Percentiles rank a stretch among this genome's conserved stretches.
These are phyloP conservation scores for Oncorhynchus nerka DNA, from an alignment of 2,113 vertebrate species.

Conservation along the genomic window DNA sequence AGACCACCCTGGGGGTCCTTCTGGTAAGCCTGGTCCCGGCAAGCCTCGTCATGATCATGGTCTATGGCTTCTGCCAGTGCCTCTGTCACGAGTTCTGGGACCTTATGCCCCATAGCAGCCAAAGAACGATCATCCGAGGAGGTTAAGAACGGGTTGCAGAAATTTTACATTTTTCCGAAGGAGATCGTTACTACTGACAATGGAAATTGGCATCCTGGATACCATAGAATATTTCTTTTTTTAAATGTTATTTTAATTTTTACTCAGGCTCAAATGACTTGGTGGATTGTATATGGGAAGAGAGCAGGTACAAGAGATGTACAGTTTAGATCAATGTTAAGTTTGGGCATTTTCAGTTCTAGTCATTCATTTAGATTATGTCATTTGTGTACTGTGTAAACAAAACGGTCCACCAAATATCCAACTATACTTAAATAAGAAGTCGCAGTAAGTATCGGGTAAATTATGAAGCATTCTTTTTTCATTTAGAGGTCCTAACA, in stretches of 20 bases:
- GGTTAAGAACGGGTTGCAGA: conserved; percentile 27
- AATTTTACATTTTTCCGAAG: conserved; percentile 5
- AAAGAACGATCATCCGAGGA: not conserved
- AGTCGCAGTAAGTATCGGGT: not conserved
- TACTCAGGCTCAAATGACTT: not conserved
- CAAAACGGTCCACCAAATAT: not conserved
- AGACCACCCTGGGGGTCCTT: conserved; percentile 85
- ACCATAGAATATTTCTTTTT: not conserved
- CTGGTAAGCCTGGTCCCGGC: conserved; percentile 93
- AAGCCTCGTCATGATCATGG: conserved; percentile 88
- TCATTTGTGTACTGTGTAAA: not conserved
- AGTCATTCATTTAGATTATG: not conserved
- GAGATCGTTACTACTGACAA: not conserved
- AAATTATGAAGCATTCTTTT: not conserved
- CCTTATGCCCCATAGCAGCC: conserved; percentile 80
- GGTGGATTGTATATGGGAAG: not conserved
- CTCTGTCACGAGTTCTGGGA: conserved; percentile 90
- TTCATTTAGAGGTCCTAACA: not conserved
- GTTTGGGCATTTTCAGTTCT: not conserved
- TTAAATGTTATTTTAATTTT: not conserved
- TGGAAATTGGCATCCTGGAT: not conserved
- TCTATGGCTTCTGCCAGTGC: conserved; percentile 92
- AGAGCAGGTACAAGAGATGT: not conserved
- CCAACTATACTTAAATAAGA: conserved; percentile 5
- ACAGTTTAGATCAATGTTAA: not conserved